Evolutionary conservation across 2,797 vertebrate species (phyloP).

Genomic region (Poecilia gillii): DNA sequence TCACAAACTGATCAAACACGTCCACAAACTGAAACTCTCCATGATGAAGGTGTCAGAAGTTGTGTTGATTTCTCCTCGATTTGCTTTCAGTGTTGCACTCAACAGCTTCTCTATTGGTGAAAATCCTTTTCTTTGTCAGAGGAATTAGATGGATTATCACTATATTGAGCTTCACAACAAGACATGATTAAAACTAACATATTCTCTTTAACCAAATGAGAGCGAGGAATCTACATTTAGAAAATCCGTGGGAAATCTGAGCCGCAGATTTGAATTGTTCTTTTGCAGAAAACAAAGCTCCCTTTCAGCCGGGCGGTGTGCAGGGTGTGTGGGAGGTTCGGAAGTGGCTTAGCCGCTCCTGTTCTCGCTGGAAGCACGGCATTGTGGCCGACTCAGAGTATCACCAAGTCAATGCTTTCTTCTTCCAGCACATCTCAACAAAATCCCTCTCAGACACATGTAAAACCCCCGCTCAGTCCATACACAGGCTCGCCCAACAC

Average conservation of each 20-base stretch:
- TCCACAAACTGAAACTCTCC: conserved; percentile 22
- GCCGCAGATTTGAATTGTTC: conserved; percentile 68
- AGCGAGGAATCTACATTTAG: conserved; percentile 56
- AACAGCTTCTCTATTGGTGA: conserved; percentile 27
- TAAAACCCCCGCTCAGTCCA: conserved; percentile 18
- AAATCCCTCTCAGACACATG: conserved; percentile 47
- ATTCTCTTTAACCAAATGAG: conserved; percentile 26
- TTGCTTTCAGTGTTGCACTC: conserved; percentile 24
- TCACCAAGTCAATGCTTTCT: conserved; percentile 38
- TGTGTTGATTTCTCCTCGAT: conserved; percentile 11
- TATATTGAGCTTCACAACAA: conserved; percentile 28
- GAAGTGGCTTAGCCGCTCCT: conserved; percentile 68
- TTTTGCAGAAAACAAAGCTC: conserved; percentile 69
- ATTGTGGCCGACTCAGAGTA: conserved; percentile 60
- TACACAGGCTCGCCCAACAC: conserved; percentile 12
- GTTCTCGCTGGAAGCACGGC: conserved; percentile 54
- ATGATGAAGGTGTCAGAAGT: conserved; percentile 19
- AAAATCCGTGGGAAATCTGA: conserved; percentile 62
- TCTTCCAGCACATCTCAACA: conserved; percentile 20
- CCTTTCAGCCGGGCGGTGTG: conserved; percentile 64
- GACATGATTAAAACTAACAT: conserved; percentile 10
- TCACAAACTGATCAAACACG: conserved; percentile 15
- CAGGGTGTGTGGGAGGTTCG: conserved; percentile 72
- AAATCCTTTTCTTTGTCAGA: conserved; percentile 25
- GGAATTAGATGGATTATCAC: conserved; percentile 44